Conservation (phyloP, 2,888 invertebrate genomes). For the Ferrisia virgata region DNA sequence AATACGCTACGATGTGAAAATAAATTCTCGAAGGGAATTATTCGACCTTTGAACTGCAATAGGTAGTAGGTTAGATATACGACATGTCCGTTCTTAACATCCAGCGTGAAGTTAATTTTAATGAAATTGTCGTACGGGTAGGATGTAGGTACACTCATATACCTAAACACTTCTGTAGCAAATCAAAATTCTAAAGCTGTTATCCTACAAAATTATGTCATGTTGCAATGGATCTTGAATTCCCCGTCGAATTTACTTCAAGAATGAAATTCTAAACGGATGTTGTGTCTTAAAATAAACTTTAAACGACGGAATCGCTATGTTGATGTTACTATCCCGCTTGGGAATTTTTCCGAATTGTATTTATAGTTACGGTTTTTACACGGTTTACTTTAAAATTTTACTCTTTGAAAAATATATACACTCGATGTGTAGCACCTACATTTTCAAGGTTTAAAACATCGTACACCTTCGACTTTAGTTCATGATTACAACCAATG, state of each 20-base stretch:
- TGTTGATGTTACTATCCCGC: background rate
- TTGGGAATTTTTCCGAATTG: background rate
- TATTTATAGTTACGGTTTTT: background rate
- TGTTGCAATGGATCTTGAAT: background rate
- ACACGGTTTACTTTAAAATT: background rate
- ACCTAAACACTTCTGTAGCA: background rate
- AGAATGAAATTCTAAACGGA: background rate
- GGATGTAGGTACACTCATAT: no score
- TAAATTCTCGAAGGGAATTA: background rate
- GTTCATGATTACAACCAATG: no score
- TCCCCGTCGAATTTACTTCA: background rate
- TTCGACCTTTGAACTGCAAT: background rate
- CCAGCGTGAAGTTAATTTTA: background rate
- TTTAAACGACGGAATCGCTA: background rate
- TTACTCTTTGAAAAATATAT: background rate
- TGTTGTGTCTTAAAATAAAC: background rate
- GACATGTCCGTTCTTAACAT: background rate
- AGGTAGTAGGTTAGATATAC: no score
- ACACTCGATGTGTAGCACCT: no score
- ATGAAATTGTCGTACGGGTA: background rate
- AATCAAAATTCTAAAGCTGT: conserved; percentile 11
- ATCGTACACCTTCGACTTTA: no score
- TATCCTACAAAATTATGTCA: background rate
- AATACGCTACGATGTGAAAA: background rate
- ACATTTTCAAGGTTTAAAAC: no score